These are phyloP conservation scores for Trichosurus vulpecula DNA, from an alignment of 2,797 vertebrate genomes.

Conservation along the genomic window DNA sequence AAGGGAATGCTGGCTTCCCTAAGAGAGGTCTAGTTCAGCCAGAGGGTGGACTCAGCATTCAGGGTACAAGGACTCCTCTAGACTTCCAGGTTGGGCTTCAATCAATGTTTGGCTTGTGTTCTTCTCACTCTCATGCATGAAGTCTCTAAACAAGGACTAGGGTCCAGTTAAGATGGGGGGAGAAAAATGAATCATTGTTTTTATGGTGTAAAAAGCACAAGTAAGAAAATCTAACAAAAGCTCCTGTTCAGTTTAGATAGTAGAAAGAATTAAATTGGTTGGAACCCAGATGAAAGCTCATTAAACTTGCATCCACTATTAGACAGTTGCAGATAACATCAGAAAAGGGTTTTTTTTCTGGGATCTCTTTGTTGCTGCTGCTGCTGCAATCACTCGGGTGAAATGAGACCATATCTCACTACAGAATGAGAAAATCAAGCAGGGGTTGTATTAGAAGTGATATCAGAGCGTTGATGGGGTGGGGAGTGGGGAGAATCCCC, in stretches of 20 bases:
- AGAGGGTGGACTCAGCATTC: not conserved
- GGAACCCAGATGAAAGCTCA: conserved; percentile 71
- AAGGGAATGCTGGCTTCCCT: not conserved
- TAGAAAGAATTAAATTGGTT: conserved; percentile 69
- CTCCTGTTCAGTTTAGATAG: conserved; percentile 66
- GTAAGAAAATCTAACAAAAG: conserved; percentile 70
- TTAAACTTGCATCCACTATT: conserved; percentile 63
- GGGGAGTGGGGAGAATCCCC: not conserved
- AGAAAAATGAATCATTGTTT: conserved; percentile 53
- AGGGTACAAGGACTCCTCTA: not conserved
- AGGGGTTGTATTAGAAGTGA: not conserved
- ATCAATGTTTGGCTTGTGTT: not conserved
- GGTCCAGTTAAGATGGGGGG: not conserved
- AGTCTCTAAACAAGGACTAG: not conserved
- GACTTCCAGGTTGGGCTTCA: not conserved
- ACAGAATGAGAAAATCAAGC: conserved; percentile 71
- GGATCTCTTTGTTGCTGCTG: not conserved
- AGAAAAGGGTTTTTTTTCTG: conserved; percentile 48
- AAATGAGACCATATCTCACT: conserved; percentile 72
- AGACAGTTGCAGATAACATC: conserved; percentile 69
- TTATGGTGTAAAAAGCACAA: conserved; percentile 40
- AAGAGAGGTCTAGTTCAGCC: not conserved
- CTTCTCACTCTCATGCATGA: not conserved
- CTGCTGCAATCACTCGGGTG: conserved; percentile 56
- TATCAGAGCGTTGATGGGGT: not conserved